Percentiles rank a stretch among this genome's conserved stretches.
phyloP scores from a whole-genome alignment of 2,797 vertebrate genomes.

The Cyclura pinguis region DNA sequence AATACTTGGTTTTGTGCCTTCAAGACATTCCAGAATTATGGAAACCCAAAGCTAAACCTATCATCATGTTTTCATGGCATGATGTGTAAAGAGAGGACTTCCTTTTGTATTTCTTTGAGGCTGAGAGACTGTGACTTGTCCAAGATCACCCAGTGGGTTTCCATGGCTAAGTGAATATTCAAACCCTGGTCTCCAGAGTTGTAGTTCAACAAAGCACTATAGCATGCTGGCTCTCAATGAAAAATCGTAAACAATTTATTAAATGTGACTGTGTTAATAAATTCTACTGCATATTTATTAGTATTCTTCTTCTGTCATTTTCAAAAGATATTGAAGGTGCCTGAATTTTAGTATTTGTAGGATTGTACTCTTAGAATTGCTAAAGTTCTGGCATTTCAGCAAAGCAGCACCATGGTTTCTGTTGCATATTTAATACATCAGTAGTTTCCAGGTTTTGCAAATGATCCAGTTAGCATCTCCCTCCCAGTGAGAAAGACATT shows the following conservation, averaged over 20 bases:
- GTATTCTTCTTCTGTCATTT: not conserved
- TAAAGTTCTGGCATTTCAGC: not conserved
- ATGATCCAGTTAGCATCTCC: not conserved
- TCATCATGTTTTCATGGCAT: no score
- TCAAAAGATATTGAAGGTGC: not conserved
- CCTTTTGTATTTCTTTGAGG: no score
- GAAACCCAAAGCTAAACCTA: no score
- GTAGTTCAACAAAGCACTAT: no score
- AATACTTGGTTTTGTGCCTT: no score
- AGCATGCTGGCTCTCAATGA: no score
- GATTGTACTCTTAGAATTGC: slow-evolving; percentile 4
- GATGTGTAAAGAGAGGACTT: no score
- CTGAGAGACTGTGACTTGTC: no score
- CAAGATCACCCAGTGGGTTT: no score
- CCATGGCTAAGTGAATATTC: no score
- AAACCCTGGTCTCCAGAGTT: no score
- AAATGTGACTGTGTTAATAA: slow-evolving; percentile 4
- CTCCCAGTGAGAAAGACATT: not conserved
- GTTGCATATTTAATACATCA: slow-evolving; percentile 1
- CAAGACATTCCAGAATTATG: no score
- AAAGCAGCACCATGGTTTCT: not conserved
- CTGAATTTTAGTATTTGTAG: not conserved
- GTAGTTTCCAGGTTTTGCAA: not conserved
- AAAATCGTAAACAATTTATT: not conserved
- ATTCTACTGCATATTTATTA: not conserved